Conservation (phyloP, 2,888 invertebrate species). For the Apamea monoglypha region DNA sequence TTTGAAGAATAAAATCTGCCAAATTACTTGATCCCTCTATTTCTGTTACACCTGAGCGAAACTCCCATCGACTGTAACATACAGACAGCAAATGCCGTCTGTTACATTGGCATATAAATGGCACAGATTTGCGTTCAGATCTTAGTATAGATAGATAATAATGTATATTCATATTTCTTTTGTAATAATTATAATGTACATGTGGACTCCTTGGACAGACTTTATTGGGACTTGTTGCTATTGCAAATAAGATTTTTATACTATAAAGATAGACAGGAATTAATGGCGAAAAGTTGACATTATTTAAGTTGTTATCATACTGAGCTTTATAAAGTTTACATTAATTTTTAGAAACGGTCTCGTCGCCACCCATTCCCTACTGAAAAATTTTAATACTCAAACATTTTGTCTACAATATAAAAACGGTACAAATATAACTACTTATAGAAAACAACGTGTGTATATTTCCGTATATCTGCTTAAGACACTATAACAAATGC, state of each 20-base stretch:
- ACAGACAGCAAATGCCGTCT: slow-evolving; percentile 20
- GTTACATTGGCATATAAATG: slow-evolving; percentile 55
- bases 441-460: slow-evolving; percentile 64
- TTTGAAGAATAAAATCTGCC: neutral
- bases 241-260: slow-evolving; percentile 23
- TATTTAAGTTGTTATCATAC: neutral
- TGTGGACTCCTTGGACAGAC: slow-evolving; percentile 64
- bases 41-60: slow-evolving; percentile 31
- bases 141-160: slow-evolving; percentile 20
- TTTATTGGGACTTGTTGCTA: slow-evolving; percentile 44
- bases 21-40: neutral
- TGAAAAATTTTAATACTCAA: slow-evolving; percentile 20
- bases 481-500: slow-evolving; percentile 62
- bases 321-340: neutral
- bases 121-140: slow-evolving; percentile 49
- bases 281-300: slow-evolving; percentile 6
- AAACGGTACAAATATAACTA: slow-evolving; percentile 66
- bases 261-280: neutral
- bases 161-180: slow-evolving; percentile 12
- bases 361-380: neutral
- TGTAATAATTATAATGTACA: slow-evolving; percentile 11
- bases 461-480: slow-evolving; percentile 63
- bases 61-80: slow-evolving; percentile 47
- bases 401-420: slow-evolving; percentile 60
- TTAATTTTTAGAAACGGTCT: neutral